Base-by-base conservation (phyloP, 2,888 invertebrate species). In the Trileptium ribeirensis region DNA sequence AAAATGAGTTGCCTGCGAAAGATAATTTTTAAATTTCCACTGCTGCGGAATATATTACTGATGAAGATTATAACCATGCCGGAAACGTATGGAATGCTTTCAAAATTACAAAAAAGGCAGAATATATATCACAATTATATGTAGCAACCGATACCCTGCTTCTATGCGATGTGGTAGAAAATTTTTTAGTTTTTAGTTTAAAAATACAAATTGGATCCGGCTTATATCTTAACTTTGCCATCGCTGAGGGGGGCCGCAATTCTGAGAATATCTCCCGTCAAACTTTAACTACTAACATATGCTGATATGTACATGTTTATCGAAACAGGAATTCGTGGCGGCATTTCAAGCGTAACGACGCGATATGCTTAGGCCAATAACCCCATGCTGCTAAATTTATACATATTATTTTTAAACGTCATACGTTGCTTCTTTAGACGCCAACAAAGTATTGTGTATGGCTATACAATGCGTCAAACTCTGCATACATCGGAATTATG, bases 101-200 rank as follows among this genome's bases (percentile, higher is more conserved):
- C 67, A 81, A 83, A 0, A 85, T 85, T 40, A 74, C 80, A 67
- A 85, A 82, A 79, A 80, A 84, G 78, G 82, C 83, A 67, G 84
- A 86, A 78, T 86, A 86, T 80, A n/a, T n/a, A n/a, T 79, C 83
- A 34, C 81, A 83, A 67, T 81, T 85, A 67, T 85, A 86, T 82
- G 81, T 84, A 74, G 84, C 82, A 78, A 85, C 85, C 34, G 86
- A 87, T 84, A 84, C 86, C 0, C 82, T 86, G 15, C 82, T 86
- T 24, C 84, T 87, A 38, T 85, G 86, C 34, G 85, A 88, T 85
- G 85, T 88, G 29, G 88, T 88, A 84, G 86, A 88, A 82, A 84
- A 82, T 33, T 88, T 87, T 81, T 83, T 86, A 83, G 81, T 82
- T 86, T 31, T 84, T 85, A 83, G 37, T 84, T 1, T 38, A 83